phyloP scores from a whole-genome alignment of 2,888 invertebrate species.

The Silvanus unidentatus region DNA sequence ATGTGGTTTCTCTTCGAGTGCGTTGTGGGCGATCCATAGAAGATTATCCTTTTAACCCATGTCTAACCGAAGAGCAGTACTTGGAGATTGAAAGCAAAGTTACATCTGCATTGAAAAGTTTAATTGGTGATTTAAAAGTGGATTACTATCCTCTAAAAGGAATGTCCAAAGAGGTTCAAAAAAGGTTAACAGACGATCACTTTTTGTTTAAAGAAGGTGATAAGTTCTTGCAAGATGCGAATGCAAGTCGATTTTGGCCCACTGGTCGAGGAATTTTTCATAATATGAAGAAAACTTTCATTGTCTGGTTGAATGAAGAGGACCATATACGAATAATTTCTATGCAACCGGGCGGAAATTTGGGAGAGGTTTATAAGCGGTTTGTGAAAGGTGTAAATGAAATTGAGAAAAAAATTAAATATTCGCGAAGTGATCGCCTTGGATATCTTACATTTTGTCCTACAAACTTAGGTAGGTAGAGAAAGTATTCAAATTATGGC shows the following conservation, averaged over 20 bases:
- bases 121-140: constrained; percentile 72
- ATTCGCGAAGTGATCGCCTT: constrained; percentile 54
- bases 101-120: constrained; percentile 32
- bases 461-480: constrained; percentile 57
- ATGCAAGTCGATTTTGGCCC: constrained; percentile 94
- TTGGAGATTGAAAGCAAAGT: constrained; percentile 55
- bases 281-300: constrained; percentile 91
- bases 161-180: constrained; percentile 88
- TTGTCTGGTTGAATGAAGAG: constrained; percentile 96
- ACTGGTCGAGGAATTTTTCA: constrained; percentile 88
- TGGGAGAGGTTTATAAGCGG: constrained; percentile 64
- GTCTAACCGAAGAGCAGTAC: constrained; percentile 58
- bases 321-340: constrained; percentile 96
- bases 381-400: constrained; percentile 49
- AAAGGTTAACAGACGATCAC: constrained; percentile 92
- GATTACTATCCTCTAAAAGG: constrained; percentile 88
- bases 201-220: constrained; percentile 97
- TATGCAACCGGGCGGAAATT: constrained; percentile 92
- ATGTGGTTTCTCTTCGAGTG: constrained; percentile 61
- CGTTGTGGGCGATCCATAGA: constrained; percentile 57
- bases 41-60: constrained; percentile 65
- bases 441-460: constrained; percentile 71
- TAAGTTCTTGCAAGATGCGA: constrained; percentile 80
- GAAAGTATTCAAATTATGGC: not conserved
- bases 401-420: constrained; percentile 50